Percentiles rank a stretch among this genome's conserved stretches.
Conservation (phyloP, 2,113 vertebrate genomes). For the Myodes glareolus region DNA sequence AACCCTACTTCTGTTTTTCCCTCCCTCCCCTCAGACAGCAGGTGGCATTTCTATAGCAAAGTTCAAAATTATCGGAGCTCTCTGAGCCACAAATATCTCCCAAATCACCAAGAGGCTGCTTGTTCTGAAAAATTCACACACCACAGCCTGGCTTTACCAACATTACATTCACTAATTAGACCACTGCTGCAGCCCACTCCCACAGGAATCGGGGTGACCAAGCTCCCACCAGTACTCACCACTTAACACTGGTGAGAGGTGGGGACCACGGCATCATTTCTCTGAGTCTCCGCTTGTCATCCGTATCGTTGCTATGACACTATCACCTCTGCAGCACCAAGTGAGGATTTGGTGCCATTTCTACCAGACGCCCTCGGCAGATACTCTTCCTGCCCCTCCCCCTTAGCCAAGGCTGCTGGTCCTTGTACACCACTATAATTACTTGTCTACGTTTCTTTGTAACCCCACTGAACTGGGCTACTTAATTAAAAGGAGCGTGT, state of each 20-base stretch:
- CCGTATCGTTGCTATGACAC: background rate
- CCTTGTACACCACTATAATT: background rate
- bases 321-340: background rate
- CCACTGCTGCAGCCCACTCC: background rate
- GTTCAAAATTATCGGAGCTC: constrained; percentile 28
- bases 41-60: constrained; percentile 63
- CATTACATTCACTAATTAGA: constrained; percentile 51
- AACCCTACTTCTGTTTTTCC: constrained; percentile 57
- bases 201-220: background rate
- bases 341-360: background rate
- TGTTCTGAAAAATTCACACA: constrained; percentile 28
- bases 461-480: background rate
- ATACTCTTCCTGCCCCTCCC: background rate
- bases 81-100: background rate
- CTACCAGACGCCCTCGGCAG: background rate
- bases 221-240: background rate
- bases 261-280: background rate
- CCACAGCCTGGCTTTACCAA: constrained; percentile 36
- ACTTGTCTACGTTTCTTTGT: constrained; percentile 1
- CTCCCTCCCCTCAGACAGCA: constrained; percentile 56
- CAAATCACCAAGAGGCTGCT: background rate
- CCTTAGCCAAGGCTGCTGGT: background rate
- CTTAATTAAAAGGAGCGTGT: background rate
- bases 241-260: background rate
- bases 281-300: background rate